phyloP scores from a whole-genome alignment of 2,113 vertebrate genomes.

The Rostratula benghalensis region DNA sequence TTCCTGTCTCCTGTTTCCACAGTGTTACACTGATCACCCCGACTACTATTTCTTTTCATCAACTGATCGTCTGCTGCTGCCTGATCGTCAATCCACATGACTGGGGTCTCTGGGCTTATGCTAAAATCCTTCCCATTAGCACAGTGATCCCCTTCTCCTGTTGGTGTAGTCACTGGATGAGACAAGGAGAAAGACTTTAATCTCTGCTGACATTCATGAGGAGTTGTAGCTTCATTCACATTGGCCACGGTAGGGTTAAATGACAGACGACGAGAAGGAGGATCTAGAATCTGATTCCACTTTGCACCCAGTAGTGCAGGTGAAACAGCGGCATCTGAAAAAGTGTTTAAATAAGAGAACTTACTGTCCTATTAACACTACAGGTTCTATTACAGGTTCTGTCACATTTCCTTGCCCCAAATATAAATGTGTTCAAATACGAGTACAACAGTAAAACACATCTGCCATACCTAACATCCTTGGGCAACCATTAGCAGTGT shows the following conservation, averaged over 20 bases:
- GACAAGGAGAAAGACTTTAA: conserved; percentile 82
- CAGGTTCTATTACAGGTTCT: neutral
- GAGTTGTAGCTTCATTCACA: conserved; percentile 77
- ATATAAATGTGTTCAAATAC: neutral
- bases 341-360: neutral
- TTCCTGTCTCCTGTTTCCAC: conserved; percentile 68
- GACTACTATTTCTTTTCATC: conserved; percentile 67
- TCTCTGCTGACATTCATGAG: conserved; percentile 81
- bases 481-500: neutral
- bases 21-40: conserved; percentile 60
- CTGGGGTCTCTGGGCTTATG: conserved; percentile 72
- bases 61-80: conserved; percentile 75
- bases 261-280: conserved; percentile 79
- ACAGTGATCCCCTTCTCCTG: conserved; percentile 64
- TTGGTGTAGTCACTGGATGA: conserved; percentile 61
- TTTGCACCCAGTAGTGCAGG: conserved; percentile 88
- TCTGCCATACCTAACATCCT: neutral
- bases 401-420: neutral
- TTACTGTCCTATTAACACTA: neutral
- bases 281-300: conserved; percentile 95
- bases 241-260: conserved; percentile 82
- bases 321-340: conserved; percentile 89
- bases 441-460: neutral
- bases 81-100: conserved; percentile 85
- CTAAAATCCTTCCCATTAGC: conserved; percentile 77